Evolutionary conservation across 2,113 vertebrate species (phyloP).

Genomic region (Pollachius pollachius): DNA sequence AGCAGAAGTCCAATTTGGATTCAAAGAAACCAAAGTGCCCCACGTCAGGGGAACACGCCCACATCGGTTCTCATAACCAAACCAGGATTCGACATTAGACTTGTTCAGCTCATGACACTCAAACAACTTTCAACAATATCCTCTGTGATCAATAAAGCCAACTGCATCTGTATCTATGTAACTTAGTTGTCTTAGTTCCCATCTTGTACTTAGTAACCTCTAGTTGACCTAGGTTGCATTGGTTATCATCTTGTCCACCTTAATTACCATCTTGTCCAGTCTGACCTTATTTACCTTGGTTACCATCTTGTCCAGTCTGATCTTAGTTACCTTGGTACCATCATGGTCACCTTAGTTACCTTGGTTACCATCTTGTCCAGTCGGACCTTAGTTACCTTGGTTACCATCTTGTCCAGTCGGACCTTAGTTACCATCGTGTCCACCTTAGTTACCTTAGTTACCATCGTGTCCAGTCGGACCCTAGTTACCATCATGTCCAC

Average conservation of each 20-base stretch:
- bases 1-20: too few relatives aligned
- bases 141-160: neutral
- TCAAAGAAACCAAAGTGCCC: too few relatives aligned
- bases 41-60: too few relatives aligned
- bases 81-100: too few relatives aligned
- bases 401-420: neutral
- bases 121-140: too few relatives aligned
- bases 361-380: neutral
- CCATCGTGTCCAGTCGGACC: conserved; percentile 42
- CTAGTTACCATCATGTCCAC: too few relatives aligned
- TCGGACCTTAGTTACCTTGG: neutral
- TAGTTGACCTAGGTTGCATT: neutral
- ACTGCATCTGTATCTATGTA: neutral
- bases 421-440: conserved; percentile 50
- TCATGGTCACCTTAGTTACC: neutral
- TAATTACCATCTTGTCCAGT: neutral
- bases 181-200: neutral
- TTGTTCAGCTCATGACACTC: too few relatives aligned
- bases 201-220: neutral
- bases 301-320: neutral
- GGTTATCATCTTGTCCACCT: neutral
- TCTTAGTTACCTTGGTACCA: neutral
- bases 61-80: too few relatives aligned
- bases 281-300: neutral
- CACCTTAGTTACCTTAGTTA: conserved; percentile 45